Percentiles rank a stretch among this genome's conserved stretches.
phyloP scores from a whole-genome alignment of 2,113 vertebrate species.

The Tragelaphus strepsiceros region DNA sequence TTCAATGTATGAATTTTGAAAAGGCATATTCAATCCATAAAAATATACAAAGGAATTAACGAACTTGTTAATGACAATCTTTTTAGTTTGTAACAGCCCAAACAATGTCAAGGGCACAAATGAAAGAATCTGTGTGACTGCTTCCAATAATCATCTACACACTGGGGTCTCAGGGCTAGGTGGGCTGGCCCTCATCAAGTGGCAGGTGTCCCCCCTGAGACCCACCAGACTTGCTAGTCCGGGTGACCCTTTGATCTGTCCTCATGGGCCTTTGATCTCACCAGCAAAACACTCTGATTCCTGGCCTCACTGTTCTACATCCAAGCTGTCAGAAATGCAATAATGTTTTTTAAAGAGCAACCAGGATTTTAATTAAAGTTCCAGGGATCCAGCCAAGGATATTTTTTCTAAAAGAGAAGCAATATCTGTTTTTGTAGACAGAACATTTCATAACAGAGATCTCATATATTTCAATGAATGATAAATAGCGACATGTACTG shows the following conservation, averaged over 20 bases:
- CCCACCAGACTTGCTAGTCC: background rate
- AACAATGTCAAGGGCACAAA: slow-evolving; percentile 34
- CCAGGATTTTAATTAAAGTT: slow-evolving; percentile 70
- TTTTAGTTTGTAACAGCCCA: background rate
- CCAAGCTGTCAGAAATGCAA: slow-evolving; percentile 55
- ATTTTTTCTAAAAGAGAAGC: slow-evolving; percentile 62
- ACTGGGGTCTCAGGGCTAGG: background rate
- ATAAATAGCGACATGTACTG: background rate
- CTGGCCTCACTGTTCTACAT: slow-evolving; percentile 3
- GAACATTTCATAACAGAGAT: slow-evolving; percentile 58
- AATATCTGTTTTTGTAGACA: slow-evolving; percentile 59
- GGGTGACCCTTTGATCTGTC: slow-evolving; percentile 9
- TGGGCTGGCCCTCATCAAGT: background rate
- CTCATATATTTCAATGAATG: slow-evolving; percentile 13
- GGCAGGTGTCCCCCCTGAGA: background rate
- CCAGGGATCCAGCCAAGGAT: slow-evolving; percentile 54
- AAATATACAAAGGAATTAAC: background rate
- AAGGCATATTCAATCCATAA: background rate
- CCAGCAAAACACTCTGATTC: background rate
- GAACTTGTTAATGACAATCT: background rate
- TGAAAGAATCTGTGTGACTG: background rate
- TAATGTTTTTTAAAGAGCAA: slow-evolving; percentile 54
- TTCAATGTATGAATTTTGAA: background rate
- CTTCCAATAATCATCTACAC: slow-evolving; percentile 22
- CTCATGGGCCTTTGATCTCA: background rate